These are phyloP conservation scores for Chaetodon trifasciatus DNA, from an alignment of 2,797 vertebrate genomes.

Conservation along the genomic window DNA sequence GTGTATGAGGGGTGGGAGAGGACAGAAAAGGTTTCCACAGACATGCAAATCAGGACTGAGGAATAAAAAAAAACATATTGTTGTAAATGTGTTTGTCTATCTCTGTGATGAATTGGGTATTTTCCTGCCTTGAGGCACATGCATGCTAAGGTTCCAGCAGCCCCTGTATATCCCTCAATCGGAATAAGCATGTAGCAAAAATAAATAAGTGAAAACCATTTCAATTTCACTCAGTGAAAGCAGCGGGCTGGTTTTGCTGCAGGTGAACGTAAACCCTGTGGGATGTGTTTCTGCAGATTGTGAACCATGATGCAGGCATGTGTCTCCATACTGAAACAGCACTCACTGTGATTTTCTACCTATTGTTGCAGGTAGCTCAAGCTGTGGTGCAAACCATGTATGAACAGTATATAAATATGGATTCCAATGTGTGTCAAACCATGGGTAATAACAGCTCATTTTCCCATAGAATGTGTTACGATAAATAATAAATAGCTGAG, in stretches of 20 bases:
- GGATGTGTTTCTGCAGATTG: constrained; percentile 67
- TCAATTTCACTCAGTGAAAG: constrained; percentile 42
- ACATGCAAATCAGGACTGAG: constrained; percentile 31
- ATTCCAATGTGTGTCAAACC: constrained; percentile 15
- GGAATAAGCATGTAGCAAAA: constrained; percentile 46
- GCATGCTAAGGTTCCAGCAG: constrained; percentile 37
- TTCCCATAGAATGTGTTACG: not conserved
- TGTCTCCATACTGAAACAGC: constrained; percentile 52
- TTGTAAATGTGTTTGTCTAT: constrained; percentile 54
- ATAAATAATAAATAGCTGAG: not conserved
- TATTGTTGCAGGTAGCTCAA: constrained; percentile 28
- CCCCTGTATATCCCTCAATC: constrained; percentile 31
- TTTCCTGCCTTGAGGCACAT: constrained; percentile 37
- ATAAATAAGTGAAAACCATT: constrained; percentile 43
- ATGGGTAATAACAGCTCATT: not conserved
- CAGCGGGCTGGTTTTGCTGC: constrained; percentile 61
- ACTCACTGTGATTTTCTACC: constrained; percentile 16
- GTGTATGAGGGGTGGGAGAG: not conserved
- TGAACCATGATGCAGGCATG: constrained; percentile 39
- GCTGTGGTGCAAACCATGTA: constrained; percentile 10
- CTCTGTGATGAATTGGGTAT: constrained; percentile 56
- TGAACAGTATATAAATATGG: not conserved
- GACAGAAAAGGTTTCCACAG: constrained; percentile 8
- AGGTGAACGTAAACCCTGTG: constrained; percentile 64
- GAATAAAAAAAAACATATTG: constrained; percentile 1